Base-by-base conservation (phyloP, 2,113 vertebrate species). In the Dromas ardeola region DNA sequence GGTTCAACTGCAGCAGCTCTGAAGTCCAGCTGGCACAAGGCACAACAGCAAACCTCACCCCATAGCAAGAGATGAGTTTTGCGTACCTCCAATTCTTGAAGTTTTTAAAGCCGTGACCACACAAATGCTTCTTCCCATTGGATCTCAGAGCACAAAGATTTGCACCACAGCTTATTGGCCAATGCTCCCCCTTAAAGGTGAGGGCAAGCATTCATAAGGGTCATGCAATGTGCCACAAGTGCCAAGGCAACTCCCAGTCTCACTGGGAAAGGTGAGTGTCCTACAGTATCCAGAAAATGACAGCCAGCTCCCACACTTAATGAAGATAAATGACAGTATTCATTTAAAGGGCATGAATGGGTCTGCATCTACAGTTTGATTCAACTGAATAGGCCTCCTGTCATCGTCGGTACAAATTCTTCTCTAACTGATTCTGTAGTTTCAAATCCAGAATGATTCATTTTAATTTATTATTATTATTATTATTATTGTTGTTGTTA, bases 71-170 rank as follows among this genome's bases (percentile, higher is more conserved):
- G 20, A 17, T 6, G 36, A 43, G 26, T 50, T 59, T 52, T 15
- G 43, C 6, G 38, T 10, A 40, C 8, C 66, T 40, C 66, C 13
- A 21, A 2, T 25, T 58, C 27, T 29, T 12, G 16, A 40, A 0
- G 13, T 27, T 62, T 56, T 42, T 27, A 66, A 74, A 55, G 61
- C n/a, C 17, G 10, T 4, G 47, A 34, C 49, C 40, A 13, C 66
- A 13, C 15, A 13, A 66, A 58, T 1, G 1, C 13, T n/a, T 90
- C 71, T 61, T 45, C 38, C 29, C 3, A 0, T 29, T 15, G 30
- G 34, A 47, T 53, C 53, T 53, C 47, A 1, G 9, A 36, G 34
- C 67, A 21, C 38, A 45, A 34, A 72, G 74, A 3, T 27, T 66
- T 56, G 16, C 16, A 42, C 11, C 55, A 7, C n/a, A 29, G 4